phyloP scores from a whole-genome alignment of 37 sponge, comb jelly and placozoan species.

The Ianthella basta region DNA sequence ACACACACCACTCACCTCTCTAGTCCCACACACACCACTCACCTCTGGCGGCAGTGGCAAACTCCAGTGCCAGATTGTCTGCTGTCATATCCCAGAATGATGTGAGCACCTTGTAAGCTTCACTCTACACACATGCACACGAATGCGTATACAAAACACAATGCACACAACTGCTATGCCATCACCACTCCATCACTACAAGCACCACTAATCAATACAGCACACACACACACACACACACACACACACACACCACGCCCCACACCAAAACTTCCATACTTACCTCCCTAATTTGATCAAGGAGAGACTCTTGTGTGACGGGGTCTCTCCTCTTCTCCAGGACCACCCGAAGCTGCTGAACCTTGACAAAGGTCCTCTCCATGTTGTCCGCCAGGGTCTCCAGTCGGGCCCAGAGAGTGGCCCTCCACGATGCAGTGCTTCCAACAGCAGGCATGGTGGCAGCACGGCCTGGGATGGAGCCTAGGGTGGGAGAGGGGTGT shows the following conservation, averaged over 20 bases:
- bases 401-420: constrained; percentile 88
- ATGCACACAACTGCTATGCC: neutral
- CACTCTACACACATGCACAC: constrained; percentile 15
- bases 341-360: constrained; percentile 75
- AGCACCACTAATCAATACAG: neutral
- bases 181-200: neutral
- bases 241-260: too few relatives aligned
- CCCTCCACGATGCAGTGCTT: constrained; percentile 84
- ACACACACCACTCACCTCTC: too few relatives aligned
- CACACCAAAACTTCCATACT: constrained; percentile 1
- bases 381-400: constrained; percentile 81
- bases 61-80: constrained; percentile 69
- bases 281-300: constrained; percentile 70
- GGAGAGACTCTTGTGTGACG: constrained; percentile 66
- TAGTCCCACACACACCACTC: too few relatives aligned
- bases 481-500: neutral
- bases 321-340: constrained; percentile 90
- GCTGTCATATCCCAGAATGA: constrained; percentile 72
- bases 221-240: neutral
- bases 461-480: constrained; percentile 40
- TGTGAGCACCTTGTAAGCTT: constrained; percentile 49
- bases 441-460: constrained; percentile 50
- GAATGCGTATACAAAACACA: neutral
- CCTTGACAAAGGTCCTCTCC: constrained; percentile 33
- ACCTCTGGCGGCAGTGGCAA: constrained; percentile 81